Conservation (phyloP, 2,888 invertebrate genomes). For the Bellardia bayeri region DNA sequence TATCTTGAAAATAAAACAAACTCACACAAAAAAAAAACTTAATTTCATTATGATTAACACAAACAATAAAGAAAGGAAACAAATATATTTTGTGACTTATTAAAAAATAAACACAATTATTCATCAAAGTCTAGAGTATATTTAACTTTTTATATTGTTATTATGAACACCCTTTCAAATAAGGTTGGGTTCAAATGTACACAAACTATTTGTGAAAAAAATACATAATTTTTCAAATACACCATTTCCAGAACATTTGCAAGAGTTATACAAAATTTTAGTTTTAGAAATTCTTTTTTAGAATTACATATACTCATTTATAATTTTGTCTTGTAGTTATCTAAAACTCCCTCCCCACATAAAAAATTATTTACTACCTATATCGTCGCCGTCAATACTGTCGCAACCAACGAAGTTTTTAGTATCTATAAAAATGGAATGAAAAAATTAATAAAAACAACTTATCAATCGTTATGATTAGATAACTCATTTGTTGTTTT, state of each 20-base stretch:
- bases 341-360: not conserved
- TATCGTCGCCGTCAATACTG: not conserved
- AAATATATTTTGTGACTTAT: conserved; percentile 4
- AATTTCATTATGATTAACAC: conserved; percentile 41
- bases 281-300: too few relatives aligned
- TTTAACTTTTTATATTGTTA: too few relatives aligned
- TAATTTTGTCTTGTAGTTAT: too few relatives aligned
- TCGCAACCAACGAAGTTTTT: conserved; percentile 17
- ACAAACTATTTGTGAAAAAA: not conserved
- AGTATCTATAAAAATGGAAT: conserved; percentile 12
- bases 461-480: conserved; percentile 65
- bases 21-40: conserved; percentile 31
- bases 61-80: conserved; percentile 1
- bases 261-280: not conserved
- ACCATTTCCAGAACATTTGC: too few relatives aligned
- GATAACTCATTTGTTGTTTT: conserved; percentile 44
- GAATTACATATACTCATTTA: too few relatives aligned
- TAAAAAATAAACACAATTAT: conserved; percentile 14
- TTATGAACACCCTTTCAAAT: conserved; percentile 35
- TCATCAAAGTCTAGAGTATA: conserved; percentile 8
- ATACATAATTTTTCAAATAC: too few relatives aligned
- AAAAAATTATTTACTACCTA: not conserved
- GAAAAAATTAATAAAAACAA: conserved; percentile 15
- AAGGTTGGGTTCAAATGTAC: not conserved
- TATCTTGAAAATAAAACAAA: conserved; percentile 42